phyloP scores from a whole-genome alignment of 2,797 vertebrate species.

The Cirrhinus molitorella region DNA sequence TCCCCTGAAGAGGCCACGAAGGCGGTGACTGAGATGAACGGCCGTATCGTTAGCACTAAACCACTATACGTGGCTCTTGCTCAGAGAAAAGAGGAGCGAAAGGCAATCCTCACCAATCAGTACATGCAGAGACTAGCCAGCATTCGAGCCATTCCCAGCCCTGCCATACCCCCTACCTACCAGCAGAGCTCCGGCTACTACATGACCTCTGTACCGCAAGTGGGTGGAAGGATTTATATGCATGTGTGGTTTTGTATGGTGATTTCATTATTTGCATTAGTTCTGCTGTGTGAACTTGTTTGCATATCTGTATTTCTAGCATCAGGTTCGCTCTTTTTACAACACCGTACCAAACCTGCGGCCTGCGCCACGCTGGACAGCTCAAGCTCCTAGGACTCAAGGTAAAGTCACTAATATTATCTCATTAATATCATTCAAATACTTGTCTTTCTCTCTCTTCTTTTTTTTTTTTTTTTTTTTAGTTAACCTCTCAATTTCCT shows the following conservation, averaged over 20 bases:
- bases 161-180: constrained; percentile 86
- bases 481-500: no score
- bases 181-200: constrained; percentile 88
- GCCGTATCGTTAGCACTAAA: constrained; percentile 93
- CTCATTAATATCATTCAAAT: neutral
- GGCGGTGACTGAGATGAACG: constrained; percentile 98
- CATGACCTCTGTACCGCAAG: constrained; percentile 88
- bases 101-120: constrained; percentile 96
- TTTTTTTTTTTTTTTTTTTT: no score
- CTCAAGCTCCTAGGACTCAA: constrained; percentile 82
- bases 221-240: constrained; percentile 59
- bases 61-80: constrained; percentile 96
- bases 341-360: constrained; percentile 80
- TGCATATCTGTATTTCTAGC: constrained; percentile 72
- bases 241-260: neutral
- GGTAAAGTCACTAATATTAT: constrained; percentile 78
- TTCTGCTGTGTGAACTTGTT: neutral
- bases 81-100: constrained; percentile 95
- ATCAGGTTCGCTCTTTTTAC: constrained; percentile 82
- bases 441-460: neutral
- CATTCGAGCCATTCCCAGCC: constrained; percentile 83
- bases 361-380: constrained; percentile 85
- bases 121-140: constrained; percentile 93
- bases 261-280: neutral
- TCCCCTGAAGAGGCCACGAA: constrained; percentile 99